Conservation (phyloP, 1,140 invertebrate genomes). For the Kradibia gibbosae region DNA sequence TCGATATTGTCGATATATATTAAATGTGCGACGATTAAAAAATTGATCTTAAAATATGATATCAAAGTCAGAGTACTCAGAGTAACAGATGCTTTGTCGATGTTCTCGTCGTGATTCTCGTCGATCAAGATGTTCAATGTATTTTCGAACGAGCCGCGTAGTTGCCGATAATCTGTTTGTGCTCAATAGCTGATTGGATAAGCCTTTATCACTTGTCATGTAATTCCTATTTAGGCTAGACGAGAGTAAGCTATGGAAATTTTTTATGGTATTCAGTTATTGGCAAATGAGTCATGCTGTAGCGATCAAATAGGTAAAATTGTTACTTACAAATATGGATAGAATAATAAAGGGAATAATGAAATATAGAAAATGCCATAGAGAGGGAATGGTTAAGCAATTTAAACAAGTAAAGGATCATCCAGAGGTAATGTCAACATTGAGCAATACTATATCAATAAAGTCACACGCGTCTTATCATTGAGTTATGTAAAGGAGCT, state of each 20-base stretch:
- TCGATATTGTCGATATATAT: no score
- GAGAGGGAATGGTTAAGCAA: slow-evolving; percentile 90
- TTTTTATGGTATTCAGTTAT: slow-evolving; percentile 12
- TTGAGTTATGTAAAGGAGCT: neutral
- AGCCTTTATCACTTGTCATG: slow-evolving; percentile 28
- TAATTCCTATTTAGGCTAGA: neutral
- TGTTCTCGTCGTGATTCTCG: no score
- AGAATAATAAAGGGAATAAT: slow-evolving; percentile 90
- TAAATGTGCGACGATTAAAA: no score
- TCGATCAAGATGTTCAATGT: no score
- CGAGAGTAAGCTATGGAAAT: neutral
- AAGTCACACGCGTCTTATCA: neutral
- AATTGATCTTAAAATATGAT: no score
- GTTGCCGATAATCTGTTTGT: neutral
- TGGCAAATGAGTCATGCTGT: slow-evolving; percentile 29
- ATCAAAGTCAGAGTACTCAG: no score
- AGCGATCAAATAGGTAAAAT: neutral
- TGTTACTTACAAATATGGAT: slow-evolving; percentile 76
- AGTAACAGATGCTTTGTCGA: no score
- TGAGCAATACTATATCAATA: slow-evolving; percentile 16
- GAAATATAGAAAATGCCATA: slow-evolving; percentile 85
- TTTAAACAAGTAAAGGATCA: slow-evolving; percentile 89
- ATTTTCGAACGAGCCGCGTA: slow-evolving; percentile 26
- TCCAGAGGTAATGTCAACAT: slow-evolving; percentile 81
- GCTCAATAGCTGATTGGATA: slow-evolving; percentile 29